phyloP scores from a whole-genome alignment of 2,113 vertebrate species.

The Gymnarchus niloticus region DNA sequence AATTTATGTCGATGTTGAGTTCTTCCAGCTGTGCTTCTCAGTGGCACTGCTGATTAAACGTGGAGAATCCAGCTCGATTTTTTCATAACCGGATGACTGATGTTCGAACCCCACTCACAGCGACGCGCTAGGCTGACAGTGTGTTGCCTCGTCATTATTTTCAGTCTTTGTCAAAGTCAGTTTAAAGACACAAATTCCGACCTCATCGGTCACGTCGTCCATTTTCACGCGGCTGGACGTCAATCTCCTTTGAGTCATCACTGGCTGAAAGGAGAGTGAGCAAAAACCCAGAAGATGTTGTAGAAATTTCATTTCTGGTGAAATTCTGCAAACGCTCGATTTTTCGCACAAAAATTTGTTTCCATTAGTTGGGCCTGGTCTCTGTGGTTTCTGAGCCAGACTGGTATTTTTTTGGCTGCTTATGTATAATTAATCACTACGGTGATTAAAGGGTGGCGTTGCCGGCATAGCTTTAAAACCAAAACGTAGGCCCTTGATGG shows the following conservation, averaged over 20 bases:
- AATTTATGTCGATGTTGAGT: no score
- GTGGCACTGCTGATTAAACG: no score
- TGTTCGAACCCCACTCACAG: no score
- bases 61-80: no score
- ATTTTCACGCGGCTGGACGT: neutral
- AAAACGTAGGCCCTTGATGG: slow-evolving; percentile 31
- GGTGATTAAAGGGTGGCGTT: slow-evolving; percentile 12
- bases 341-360: slow-evolving; percentile 25
- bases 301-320: slow-evolving; percentile 28
- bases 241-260: neutral
- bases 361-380: slow-evolving; percentile 31
- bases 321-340: slow-evolving; percentile 29
- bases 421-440: slow-evolving; percentile 20
- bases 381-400: neutral
- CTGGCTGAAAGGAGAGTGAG: neutral
- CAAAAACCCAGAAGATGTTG: slow-evolving; percentile 18
- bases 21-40: no score
- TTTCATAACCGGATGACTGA: no score
- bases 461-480: slow-evolving; percentile 28
- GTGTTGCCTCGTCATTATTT: no score
- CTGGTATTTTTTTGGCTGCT: slow-evolving; percentile 17
- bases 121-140: no score
- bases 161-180: no score
- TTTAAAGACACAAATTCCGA: no score
- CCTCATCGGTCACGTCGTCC: neutral